Conservation (phyloP, 2,797 vertebrate species). For the Eulemur albifrons region DNA sequence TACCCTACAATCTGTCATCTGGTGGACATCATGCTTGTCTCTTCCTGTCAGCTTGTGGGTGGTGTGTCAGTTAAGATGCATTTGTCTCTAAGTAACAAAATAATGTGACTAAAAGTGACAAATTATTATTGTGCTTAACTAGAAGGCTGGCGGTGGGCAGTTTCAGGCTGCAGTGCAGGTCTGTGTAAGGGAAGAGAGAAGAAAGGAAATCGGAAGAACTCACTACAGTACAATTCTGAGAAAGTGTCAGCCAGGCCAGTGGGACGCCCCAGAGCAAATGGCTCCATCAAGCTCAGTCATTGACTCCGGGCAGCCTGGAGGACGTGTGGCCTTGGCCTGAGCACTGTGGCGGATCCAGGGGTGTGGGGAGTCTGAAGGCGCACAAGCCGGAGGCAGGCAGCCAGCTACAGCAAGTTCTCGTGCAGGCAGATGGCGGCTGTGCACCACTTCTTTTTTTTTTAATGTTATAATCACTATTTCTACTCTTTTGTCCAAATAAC, state of each 20-base stretch:
- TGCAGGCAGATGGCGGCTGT: not conserved
- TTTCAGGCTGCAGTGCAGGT: not conserved
- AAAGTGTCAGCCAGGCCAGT: not conserved
- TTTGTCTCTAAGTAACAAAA: slow-evolving; percentile 12
- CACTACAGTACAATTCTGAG: not conserved
- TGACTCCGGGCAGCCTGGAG: not conserved
- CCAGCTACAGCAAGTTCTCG: not conserved
- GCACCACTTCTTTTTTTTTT: not conserved
- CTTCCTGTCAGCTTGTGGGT: not conserved
- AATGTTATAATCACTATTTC: not conserved
- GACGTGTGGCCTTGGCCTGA: not conserved
- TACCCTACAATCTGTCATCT: not conserved
- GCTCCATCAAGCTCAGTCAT: not conserved
- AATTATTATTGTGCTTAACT: not conserved
- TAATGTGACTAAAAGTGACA: not conserved
- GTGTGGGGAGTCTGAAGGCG: not conserved
- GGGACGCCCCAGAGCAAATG: not conserved
- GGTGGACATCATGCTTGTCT: not conserved
- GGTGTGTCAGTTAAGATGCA: not conserved
- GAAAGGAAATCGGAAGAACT: not conserved
- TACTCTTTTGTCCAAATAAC: not conserved
- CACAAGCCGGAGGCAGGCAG: not conserved
- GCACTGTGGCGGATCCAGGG: not conserved
- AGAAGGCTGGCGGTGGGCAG: not conserved
- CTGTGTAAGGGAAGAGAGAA: not conserved